These are phyloP conservation scores for Portevinia maculata DNA, from an alignment of 2,888 invertebrate species.

Conservation along the genomic window DNA sequence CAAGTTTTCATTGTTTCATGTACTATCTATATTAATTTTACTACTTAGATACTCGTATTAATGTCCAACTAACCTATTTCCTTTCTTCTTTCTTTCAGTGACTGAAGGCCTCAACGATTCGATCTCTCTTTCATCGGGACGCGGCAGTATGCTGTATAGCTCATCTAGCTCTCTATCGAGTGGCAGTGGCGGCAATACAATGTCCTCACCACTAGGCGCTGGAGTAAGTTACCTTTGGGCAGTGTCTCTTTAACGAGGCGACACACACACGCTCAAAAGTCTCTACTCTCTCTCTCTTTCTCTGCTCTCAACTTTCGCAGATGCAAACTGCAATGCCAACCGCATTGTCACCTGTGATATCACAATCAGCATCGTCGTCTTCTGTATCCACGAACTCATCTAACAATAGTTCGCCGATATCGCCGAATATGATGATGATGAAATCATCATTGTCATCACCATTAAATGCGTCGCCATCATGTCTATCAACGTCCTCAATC, in stretches of 20 bases:
- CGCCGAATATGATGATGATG: constrained; percentile 71
- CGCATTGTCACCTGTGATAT: constrained; percentile 82
- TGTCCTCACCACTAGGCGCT: constrained; percentile 83
- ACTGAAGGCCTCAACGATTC: constrained; percentile 79
- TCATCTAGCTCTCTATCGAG: constrained; percentile 84
- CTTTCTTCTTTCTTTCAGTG: constrained; percentile 64
- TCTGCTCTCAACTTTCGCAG: constrained; percentile 75
- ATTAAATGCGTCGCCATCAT: constrained; percentile 48
- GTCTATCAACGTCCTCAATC: constrained; percentile 44
- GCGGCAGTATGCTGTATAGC: constrained; percentile 83
- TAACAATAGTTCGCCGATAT: constrained; percentile 77
- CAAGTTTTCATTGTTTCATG: too few relatives aligned
- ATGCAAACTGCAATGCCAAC: constrained; percentile 80
- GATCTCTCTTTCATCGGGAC: constrained; percentile 79
- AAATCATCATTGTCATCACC: constrained; percentile 61
- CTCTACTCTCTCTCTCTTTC: constrained; percentile 70
- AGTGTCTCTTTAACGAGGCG: constrained; percentile 69
- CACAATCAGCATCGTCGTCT: constrained; percentile 77
- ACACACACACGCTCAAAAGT: constrained; percentile 67
- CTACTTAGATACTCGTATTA: too few relatives aligned
- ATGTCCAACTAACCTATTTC: too few relatives aligned
- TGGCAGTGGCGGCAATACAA: constrained; percentile 82
- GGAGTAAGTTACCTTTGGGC: constrained; percentile 79
- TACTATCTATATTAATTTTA: too few relatives aligned
- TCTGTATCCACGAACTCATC: constrained; percentile 70